These are phyloP conservation scores for Anaspis maculata DNA, from an alignment of 2,888 invertebrate species.

Conservation along the genomic window DNA sequence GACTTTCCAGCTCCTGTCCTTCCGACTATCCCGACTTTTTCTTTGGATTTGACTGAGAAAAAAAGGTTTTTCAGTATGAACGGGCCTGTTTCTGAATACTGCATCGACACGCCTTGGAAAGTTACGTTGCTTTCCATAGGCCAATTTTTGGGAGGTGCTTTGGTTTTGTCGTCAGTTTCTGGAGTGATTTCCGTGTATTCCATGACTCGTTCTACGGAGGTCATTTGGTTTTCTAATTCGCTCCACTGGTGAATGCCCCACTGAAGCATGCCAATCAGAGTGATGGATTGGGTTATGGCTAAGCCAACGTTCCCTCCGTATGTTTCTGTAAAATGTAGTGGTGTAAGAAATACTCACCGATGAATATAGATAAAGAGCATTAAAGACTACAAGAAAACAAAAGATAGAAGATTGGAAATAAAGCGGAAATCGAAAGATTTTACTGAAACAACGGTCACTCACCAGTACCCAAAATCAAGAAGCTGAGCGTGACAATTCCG, in stretches of 20 bases:
- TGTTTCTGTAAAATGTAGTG: no score
- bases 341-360: no score
- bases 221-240: conserved; percentile 65
- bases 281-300: conserved; percentile 36
- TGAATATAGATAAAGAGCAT: no score
- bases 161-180: conserved; percentile 40
- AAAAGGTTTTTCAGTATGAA: conserved; percentile 60
- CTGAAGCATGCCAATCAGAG: conserved; percentile 52
- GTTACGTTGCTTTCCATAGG: conserved; percentile 34
- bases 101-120: conserved; percentile 5
- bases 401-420: no score
- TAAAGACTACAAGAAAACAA: no score
- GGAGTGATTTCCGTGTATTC: conserved; percentile 67
- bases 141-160: conserved; percentile 55
- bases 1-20: conserved; percentile 77
- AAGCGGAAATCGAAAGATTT: no score
- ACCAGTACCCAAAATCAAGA: conserved; percentile 51
- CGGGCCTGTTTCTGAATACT: conserved; percentile 5
- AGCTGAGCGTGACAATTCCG: conserved; percentile 51
- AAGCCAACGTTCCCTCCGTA: conserved; percentile 36
- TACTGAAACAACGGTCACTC: no score
- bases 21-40: conserved; percentile 76
- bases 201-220: conserved; percentile 83
- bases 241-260: conserved; percentile 68
- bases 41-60: conserved; percentile 57